phyloP scores from a whole-genome alignment of 1,140 invertebrate genomes.

The Aphis gossypii region DNA sequence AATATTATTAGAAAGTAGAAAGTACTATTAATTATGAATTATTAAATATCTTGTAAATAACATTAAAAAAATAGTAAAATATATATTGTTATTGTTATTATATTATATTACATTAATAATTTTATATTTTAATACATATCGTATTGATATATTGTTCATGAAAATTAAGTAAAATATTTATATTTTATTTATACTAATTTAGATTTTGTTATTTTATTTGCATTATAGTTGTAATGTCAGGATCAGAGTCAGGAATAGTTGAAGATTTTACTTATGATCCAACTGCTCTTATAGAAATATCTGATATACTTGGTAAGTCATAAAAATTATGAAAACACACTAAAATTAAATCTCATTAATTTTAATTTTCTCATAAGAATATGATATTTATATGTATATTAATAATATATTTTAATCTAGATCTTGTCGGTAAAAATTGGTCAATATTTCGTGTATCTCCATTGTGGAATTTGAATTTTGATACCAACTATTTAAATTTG shows the following conservation, averaged over 20 bases:
- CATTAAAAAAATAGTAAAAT: too few species aligned
- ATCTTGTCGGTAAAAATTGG: constrained; percentile 48
- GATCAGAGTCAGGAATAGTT: background rate
- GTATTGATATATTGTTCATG: too few species aligned
- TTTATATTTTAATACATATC: too few species aligned
- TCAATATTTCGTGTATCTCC: constrained; percentile 33
- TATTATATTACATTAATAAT: too few species aligned
- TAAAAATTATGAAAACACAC: too few species aligned
- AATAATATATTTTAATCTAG: constrained; percentile 14
- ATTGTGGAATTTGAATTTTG: constrained; percentile 49
- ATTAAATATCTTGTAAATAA: too few species aligned
- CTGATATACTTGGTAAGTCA: constrained; percentile 32
- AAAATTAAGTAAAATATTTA: too few species aligned
- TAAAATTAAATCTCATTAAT: background rate
- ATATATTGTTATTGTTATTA: too few species aligned
- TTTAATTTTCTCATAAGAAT: background rate
- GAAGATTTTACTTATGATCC: constrained; percentile 10
- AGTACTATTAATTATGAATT: too few species aligned
- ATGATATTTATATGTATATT: background rate
- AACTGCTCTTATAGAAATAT: constrained; percentile 43
- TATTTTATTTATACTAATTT: background rate
- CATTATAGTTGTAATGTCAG: constrained; percentile 28
- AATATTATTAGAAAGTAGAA: too few species aligned
- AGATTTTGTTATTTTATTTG: constrained; percentile 33
- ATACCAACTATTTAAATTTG: background rate